Percentiles rank a stretch among this genome's conserved stretches.
These are phyloP conservation scores for Sander vitreus DNA, from an alignment of 2,113 vertebrate genomes.

Conservation along the genomic window DNA sequence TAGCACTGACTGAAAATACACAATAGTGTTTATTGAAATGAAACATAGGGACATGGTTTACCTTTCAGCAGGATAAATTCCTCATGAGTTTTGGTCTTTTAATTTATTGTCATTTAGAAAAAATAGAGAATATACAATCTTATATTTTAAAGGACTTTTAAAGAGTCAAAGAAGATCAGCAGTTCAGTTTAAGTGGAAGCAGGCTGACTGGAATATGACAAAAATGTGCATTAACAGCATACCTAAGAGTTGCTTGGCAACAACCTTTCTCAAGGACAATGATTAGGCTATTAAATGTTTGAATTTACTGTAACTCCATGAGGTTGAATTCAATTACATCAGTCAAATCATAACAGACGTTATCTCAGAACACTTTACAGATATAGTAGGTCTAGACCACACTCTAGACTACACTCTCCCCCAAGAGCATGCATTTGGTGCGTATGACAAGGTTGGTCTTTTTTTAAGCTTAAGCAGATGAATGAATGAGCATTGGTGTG, in stretches of 20 bases:
- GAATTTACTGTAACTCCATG: neutral
- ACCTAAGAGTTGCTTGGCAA: constrained; percentile 58
- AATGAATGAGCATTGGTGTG: neutral
- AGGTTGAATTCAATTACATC: no score
- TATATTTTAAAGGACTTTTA: neutral
- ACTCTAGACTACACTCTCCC: no score
- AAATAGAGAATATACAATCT: neutral
- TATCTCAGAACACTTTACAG: no score
- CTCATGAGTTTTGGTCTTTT: neutral
- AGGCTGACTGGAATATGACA: neutral
- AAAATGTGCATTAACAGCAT: constrained; percentile 9
- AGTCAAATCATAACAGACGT: no score
- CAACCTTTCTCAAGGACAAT: constrained; percentile 48
- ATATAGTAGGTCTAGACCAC: no score
- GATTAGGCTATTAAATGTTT: neutral
- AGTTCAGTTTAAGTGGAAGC: neutral
- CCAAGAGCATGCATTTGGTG: no score
- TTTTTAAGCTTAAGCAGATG: neutral
- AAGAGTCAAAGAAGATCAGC: neutral
- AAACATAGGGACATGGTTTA: neutral
- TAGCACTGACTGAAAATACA: neutral
- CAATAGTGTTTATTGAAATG: neutral
- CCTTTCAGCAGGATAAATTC: neutral
- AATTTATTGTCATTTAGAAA: neutral
- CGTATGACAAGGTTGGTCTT: neutral